Base-by-base conservation (phyloP, 2,113 vertebrate species). In the Centrocercus urophasianus region DNA sequence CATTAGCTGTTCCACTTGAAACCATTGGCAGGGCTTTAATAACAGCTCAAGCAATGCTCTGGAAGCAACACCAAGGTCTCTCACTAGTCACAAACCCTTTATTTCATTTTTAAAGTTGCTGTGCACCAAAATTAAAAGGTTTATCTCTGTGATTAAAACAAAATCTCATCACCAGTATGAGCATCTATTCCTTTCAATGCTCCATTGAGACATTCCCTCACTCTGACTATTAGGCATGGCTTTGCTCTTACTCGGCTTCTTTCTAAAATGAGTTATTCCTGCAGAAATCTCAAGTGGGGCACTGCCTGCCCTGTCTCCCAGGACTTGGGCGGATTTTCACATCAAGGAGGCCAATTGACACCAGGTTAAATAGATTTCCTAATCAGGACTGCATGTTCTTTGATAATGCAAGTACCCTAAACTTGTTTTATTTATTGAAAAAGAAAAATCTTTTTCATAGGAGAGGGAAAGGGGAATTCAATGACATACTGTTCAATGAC, bases 1-100 rank as follows among this genome's bases (percentile, higher is more conserved):
- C 93, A 95, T 96, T 96, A 96, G 95, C 94, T 94, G 83, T 95
- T 97, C 96, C 95, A 96, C 94, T 96, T 95, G 92, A 95, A 97
- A 84, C 92, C 73, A 94, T 90, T 96, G 92, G 93, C 94, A 96
- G 73, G 66, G 81, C 86, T 95, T 96, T 96, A 93, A 96, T 94
- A 95, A 95, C 90, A 92, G 73, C 90, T 88, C 88, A 90, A 78
- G 94, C 91, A 94, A 93, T 90, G 85, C 94, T 91, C 83, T 95
- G 96, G 88, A 97, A 96, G 96, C 92, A 95, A 56, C 94, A 96
- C 76, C 86, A 90, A 96, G 90, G 88, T 75, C 66, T 91, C 89
- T 91, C 7, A 1, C 86, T 93, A 86, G 91, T 95, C 90, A 81
- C 88, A 72, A 91, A 83, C 88, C 86, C 88, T 95, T 95, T 86